Percentiles rank a stretch among this genome's conserved stretches.
phyloP scores from a whole-genome alignment of 2,113 vertebrate species.

The Tympanuchus pallidicinctus region DNA sequence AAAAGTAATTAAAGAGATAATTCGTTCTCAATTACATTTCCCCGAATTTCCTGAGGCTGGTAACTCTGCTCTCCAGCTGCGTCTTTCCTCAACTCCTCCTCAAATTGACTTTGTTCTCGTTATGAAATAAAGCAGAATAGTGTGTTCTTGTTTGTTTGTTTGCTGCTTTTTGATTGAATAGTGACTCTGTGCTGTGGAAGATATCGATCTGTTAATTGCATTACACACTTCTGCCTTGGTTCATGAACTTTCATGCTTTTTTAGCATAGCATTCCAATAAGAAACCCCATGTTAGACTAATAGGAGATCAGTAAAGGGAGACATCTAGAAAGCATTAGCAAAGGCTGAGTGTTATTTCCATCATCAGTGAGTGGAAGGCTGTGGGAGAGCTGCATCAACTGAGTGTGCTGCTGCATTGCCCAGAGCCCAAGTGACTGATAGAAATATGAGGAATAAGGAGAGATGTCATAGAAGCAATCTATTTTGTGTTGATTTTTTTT shows the following conservation, averaged over 20 bases:
- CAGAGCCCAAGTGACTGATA: neutral
- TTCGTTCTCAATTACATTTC: conserved; percentile 80
- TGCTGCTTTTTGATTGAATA: conserved; percentile 48
- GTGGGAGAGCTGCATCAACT: neutral
- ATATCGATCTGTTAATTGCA: conserved; percentile 55
- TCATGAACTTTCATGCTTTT: conserved; percentile 42
- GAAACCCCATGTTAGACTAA: neutral
- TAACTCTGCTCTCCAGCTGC: conserved; percentile 66
- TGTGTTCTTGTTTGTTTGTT: neutral
- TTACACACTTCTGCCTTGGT: conserved; percentile 45
- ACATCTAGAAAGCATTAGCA: neutral
- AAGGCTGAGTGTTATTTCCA: neutral
- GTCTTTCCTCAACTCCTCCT: conserved; percentile 52
- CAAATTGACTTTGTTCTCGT: conserved; percentile 77
- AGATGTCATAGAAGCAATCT: neutral
- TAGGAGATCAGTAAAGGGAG: neutral
- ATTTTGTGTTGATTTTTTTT: neutral
- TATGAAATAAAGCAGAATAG: conserved; percentile 69
- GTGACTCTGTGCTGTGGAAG: conserved; percentile 23
- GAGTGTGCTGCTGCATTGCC: neutral
- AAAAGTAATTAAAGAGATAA: conserved; percentile 83
- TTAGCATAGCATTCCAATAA: conserved; percentile 27
- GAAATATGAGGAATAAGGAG: neutral
- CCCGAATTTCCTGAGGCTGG: conserved; percentile 76
- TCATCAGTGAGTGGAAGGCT: neutral